These are phyloP conservation scores for Porites australiensis DNA, from an alignment of 64 coral and sea anemone species.

Conservation along the genomic window DNA sequence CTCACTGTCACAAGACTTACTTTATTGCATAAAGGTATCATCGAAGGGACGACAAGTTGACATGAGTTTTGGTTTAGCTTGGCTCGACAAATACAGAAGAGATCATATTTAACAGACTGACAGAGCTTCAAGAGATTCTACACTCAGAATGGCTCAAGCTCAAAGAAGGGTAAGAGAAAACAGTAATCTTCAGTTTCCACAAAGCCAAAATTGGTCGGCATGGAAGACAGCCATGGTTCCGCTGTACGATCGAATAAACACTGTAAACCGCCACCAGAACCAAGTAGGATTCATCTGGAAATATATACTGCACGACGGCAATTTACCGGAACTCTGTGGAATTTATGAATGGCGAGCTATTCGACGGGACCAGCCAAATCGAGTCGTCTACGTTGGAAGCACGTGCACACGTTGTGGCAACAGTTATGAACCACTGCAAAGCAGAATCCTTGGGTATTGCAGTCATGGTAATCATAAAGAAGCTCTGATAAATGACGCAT, in stretches of 20 bases:
- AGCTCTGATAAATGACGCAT: slow-evolving; percentile 13
- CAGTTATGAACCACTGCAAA: neutral
- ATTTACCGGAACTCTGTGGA: neutral
- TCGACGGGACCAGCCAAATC: neutral
- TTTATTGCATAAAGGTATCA: no score
- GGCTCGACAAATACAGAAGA: no score
- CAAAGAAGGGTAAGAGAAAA: neutral
- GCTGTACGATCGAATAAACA: neutral
- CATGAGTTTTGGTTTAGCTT: no score
- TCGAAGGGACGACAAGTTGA: no score
- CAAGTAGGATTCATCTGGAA: neutral
- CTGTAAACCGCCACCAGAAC: neutral
- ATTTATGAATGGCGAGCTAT: slow-evolving; percentile 37
- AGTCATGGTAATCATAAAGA: neutral
- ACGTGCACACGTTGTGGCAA: neutral
- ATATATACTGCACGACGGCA: neutral
- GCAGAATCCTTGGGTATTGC: slow-evolving; percentile 7
- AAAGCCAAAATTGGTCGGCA: neutral
- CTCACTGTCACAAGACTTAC: no score
- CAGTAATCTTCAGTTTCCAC: neutral
- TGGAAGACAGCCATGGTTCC: slow-evolving; percentile 9
- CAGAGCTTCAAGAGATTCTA: neutral
- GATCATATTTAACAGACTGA: neutral
- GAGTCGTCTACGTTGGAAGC: slow-evolving; percentile 22
- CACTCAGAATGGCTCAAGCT: no score